Evolutionary conservation across 2,113 vertebrate species (phyloP).

Genomic region (Patagioenas fasciata): DNA sequence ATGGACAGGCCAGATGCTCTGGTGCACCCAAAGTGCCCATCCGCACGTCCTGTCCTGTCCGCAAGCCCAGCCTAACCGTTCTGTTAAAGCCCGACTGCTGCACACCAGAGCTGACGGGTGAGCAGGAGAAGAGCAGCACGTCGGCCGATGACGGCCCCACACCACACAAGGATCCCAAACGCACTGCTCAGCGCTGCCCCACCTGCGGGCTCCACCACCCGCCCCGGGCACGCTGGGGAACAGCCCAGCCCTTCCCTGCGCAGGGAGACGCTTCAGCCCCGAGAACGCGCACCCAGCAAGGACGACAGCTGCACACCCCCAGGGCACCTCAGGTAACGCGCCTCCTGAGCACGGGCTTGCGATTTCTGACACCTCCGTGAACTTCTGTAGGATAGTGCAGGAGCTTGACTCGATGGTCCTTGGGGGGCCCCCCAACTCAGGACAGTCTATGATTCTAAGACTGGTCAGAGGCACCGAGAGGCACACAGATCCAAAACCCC

Average conservation of each 20-base stretch:
- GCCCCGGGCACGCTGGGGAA: neutral
- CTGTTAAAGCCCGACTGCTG: neutral
- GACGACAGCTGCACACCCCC: neutral
- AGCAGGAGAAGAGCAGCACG: neutral
- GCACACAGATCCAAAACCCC: neutral
- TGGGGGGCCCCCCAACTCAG: too few relatives aligned
- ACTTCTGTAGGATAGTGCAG: neutral
- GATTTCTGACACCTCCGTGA: neutral
- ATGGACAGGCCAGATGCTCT: conserved; percentile 29
- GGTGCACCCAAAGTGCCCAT: neutral
- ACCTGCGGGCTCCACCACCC: neutral
- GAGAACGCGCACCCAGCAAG: neutral
- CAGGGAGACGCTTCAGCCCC: neutral
- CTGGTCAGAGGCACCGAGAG: neutral
- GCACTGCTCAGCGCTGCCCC: neutral
- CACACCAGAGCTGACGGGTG: neutral
- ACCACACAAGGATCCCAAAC: neutral
- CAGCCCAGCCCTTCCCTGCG: neutral
- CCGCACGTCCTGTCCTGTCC: neutral
- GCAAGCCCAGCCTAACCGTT: neutral
- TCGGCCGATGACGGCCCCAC: neutral
- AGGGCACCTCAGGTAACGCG: fast-evolving
- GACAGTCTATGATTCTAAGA: neutral
- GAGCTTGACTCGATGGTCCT: too few relatives aligned
- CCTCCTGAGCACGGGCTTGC: fast-evolving